These are phyloP conservation scores for Trachops cirrhosus DNA, from an alignment of 2,797 vertebrate species.

Conservation along the genomic window DNA sequence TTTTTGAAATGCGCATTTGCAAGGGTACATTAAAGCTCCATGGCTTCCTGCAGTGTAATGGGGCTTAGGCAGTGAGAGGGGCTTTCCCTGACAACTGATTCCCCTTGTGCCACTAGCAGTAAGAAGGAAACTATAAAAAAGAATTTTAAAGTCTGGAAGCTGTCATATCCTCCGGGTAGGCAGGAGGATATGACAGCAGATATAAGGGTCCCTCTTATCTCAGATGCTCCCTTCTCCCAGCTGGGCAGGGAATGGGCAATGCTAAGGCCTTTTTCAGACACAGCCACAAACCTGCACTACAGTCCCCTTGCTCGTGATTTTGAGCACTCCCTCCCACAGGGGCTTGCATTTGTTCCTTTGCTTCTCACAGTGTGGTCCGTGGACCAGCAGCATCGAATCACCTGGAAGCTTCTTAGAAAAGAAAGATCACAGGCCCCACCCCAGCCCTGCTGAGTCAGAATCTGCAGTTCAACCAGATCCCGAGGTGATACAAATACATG, in stretches of 20 bases:
- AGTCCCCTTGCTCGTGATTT: not conserved
- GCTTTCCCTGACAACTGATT: not conserved
- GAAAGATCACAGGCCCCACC: not conserved
- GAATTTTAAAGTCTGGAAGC: not conserved
- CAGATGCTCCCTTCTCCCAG: not conserved
- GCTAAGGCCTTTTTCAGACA: not conserved
- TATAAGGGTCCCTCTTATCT: not conserved
- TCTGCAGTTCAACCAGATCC: not conserved
- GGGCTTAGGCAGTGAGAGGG: not conserved
- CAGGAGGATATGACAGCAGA: no score
- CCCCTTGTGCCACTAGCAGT: not conserved
- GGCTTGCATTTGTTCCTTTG: not conserved
- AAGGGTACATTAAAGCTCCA: not conserved
- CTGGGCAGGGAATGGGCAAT: not conserved
- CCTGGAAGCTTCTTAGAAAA: slow-evolving; percentile 10
- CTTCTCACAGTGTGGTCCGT: not conserved
- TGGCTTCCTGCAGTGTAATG: not conserved
- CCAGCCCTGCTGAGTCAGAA: not conserved
- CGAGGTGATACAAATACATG: not conserved
- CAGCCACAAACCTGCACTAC: not conserved
- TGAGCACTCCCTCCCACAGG: not conserved
- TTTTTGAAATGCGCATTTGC: not conserved
- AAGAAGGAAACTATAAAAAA: not conserved
- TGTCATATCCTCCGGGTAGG: not conserved
- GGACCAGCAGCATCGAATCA: not conserved